These are phyloP conservation scores for Taphrorychus bicolor DNA, from an alignment of 2,888 invertebrate genomes.

Conservation along the genomic window DNA sequence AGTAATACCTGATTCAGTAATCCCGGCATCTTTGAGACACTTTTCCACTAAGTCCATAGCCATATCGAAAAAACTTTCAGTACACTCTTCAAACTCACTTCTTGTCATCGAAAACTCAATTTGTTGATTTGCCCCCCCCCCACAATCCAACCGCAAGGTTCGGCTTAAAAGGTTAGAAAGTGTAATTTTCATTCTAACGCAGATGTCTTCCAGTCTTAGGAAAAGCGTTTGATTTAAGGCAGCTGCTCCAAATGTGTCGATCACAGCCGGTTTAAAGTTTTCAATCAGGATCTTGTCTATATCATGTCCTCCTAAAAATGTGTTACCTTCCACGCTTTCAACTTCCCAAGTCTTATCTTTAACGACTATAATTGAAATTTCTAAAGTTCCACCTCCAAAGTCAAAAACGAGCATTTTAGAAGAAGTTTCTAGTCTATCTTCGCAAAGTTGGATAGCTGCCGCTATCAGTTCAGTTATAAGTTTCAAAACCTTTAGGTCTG, in stretches of 20 bases:
- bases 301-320: conserved; percentile 39
- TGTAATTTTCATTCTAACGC: conserved; percentile 29
- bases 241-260: neutral
- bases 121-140: conserved; percentile 44
- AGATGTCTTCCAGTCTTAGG: conserved; percentile 23
- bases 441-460: conserved; percentile 45
- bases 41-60: conserved; percentile 42
- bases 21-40: conserved; percentile 40
- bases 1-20: conserved; percentile 42
- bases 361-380: conserved; percentile 45
- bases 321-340: conserved; percentile 39
- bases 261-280: conserved; percentile 17
- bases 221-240: conserved; percentile 14
- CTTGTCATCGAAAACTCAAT: conserved; percentile 23
- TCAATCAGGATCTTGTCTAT: conserved; percentile 38
- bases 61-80: conserved; percentile 37
- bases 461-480: conserved; percentile 46
- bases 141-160: conserved; percentile 20
- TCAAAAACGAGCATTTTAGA: conserved; percentile 44
- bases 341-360: conserved; percentile 35
- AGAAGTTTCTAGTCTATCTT: conserved; percentile 33
- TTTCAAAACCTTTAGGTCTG: conserved; percentile 40
- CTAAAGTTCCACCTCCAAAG: conserved; percentile 47
- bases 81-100: conserved; percentile 45
- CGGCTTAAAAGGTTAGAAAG: conserved; percentile 28